Evolutionary conservation across 2,888 invertebrate species (phyloP).

Genomic region (Philaethria dido): DNA sequence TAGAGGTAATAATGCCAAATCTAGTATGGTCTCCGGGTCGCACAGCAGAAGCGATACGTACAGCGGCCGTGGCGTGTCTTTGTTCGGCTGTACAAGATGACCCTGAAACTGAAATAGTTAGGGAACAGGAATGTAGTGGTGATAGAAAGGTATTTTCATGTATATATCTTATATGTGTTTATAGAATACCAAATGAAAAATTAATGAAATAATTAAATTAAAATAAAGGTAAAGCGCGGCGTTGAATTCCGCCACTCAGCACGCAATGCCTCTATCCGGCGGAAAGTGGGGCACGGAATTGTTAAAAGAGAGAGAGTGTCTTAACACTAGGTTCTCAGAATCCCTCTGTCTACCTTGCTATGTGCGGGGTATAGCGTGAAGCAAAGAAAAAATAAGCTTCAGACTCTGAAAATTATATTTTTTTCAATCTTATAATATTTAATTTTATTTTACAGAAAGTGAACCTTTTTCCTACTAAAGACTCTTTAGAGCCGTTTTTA

Average conservation of each 20-base stretch:
- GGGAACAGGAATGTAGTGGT: constrained; percentile 57
- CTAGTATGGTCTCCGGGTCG: constrained; percentile 91
- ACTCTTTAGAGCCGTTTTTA: constrained; percentile 72
- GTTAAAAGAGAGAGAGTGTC: no score
- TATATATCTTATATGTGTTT: no score
- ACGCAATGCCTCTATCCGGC: no score
- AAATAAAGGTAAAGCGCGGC: no score
- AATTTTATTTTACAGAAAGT: constrained; percentile 59
- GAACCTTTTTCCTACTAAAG: constrained; percentile 75
- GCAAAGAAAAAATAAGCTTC: neutral
- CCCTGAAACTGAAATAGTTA: constrained; percentile 45
- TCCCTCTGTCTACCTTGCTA: no score
- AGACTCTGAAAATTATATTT: no score
- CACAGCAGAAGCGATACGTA: constrained; percentile 89
- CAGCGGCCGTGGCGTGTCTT: constrained; percentile 89
- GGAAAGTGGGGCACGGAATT: no score
- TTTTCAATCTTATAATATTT: neutral
- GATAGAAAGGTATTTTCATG: constrained; percentile 64
- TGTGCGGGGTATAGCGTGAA: no score
- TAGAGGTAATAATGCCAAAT: constrained; percentile 88
- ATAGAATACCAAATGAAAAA: no score
- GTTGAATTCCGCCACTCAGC: no score
- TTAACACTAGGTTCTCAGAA: no score
- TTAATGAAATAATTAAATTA: no score
- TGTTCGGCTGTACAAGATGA: constrained; percentile 85